Percentiles rank a stretch among this genome's conserved stretches.
Evolutionary conservation across 1,140 invertebrate genomes (phyloP).

Genomic region (Drosophila pectinifera): DNA sequence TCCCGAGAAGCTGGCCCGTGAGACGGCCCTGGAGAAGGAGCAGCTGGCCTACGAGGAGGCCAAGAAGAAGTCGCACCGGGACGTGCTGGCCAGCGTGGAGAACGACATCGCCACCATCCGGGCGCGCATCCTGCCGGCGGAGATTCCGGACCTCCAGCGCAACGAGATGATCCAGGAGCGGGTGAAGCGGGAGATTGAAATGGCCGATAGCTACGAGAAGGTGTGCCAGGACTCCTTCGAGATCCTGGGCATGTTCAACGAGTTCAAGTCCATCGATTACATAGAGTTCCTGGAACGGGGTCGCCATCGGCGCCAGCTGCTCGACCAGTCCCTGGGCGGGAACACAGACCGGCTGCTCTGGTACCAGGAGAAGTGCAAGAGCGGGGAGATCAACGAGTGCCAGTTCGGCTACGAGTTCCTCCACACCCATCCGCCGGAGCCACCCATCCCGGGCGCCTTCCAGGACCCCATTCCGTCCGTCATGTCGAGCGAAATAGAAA

Average conservation of each 20-base stretch:
- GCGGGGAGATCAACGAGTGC: constrained; percentile 60
- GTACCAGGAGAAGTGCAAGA: constrained; percentile 58
- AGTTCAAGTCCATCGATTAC: constrained; percentile 66
- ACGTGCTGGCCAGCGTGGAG: constrained; percentile 58
- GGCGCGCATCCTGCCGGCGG: constrained; percentile 67
- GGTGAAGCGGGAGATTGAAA: constrained; percentile 51
- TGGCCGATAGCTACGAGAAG: constrained; percentile 51
- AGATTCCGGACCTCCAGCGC: constrained; percentile 66
- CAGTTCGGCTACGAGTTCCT: constrained; percentile 67
- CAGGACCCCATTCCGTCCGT: neutral
- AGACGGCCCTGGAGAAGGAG: constrained; percentile 80
- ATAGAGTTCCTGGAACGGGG: constrained; percentile 74
- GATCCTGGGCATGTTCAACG: constrained; percentile 49
- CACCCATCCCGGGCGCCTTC: neutral
- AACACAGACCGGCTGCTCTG: constrained; percentile 76
- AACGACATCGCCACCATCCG: constrained; percentile 72
- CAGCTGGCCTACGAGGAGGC: constrained; percentile 67
- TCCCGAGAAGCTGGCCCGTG: constrained; percentile 72
- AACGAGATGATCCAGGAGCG: constrained; percentile 71
- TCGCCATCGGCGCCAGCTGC: constrained; percentile 59
- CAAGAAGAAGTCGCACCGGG: constrained; percentile 70
- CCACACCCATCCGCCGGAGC: constrained; percentile 4
- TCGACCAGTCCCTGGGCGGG: constrained; percentile 77
- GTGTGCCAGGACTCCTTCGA: constrained; percentile 48
- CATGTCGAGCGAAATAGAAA: neutral